Base-by-base conservation (phyloP, 2,113 vertebrate genomes). In the Scalopus aquaticus region DNA sequence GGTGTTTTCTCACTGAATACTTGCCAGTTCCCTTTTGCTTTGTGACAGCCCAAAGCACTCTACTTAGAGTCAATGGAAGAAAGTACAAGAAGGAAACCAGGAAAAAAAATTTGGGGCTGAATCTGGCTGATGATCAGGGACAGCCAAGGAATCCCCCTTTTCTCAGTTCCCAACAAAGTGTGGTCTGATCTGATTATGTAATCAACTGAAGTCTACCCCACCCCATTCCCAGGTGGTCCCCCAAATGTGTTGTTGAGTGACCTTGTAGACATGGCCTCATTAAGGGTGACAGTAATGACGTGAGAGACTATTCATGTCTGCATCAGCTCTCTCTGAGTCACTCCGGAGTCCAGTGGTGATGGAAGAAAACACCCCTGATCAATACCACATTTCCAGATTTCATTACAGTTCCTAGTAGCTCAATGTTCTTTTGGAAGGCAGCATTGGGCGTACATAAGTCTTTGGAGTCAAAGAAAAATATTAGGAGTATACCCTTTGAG, bases 371-470 rank as follows among this genome's bases (percentile, higher is more conserved):
- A 89, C 2, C 37, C 80, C 54, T 88, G 95, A 96, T 95, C 95
- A 94, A 96, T 94, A 93, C 64, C 95, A 93, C 80, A 96, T 95
- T 97, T 96, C 42, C 72, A 91, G 70, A 94, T 95, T 90, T 96
- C 84, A 78, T 69, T 88, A 56, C 73, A 2, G 51, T 82, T 88
- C 95, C 94, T 92, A 95, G 90, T 54, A 88, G 87, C 76, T 76
- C 51, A 0, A 2, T 65, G 76, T 32, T 93, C 81, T 64, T 96
- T 73, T 88, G 92, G 84, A 90, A 94, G 84, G 69, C 77, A 93
- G 87, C 56, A 51, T 35, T 2, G 22, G 91, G 51, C 4, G 0
- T 88, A 49, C 9, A 35, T 54, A 74, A 26, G 20, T 46, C 88
- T 84, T 78, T 94, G 83, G 87, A 95, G 77, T 84, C 30, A 83